Evolutionary conservation across 2,113 vertebrate genomes (phyloP).

Genomic region (Mustela lutreola): DNA sequence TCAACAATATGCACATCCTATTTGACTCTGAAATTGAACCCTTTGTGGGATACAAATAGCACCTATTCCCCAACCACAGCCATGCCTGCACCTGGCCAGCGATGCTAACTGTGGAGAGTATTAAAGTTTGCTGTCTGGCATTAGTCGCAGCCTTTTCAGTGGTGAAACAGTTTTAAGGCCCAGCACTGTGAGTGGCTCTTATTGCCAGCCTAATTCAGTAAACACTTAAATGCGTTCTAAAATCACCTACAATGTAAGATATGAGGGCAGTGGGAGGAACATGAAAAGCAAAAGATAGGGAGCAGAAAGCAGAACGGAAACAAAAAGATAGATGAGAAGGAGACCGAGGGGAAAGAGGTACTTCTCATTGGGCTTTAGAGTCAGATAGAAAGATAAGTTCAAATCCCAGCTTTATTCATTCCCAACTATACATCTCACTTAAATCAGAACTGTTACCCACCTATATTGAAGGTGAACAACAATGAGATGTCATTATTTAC

Average conservation of each 20-base stretch:
- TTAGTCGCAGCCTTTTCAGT: not conserved
- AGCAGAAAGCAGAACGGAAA: not conserved
- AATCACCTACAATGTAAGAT: not conserved
- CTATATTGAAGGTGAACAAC: not conserved
- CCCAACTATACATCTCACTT: not conserved
- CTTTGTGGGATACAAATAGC: not conserved
- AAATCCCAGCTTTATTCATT: not conserved
- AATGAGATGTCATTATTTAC: not conserved
- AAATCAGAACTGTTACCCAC: not conserved
- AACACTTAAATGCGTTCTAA: not conserved
- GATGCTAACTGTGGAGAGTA: fast-evolving
- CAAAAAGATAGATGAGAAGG: not conserved
- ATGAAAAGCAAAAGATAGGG: not conserved
- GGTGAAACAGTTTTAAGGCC: not conserved
- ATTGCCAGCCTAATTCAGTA: not conserved
- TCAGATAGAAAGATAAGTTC: not conserved
- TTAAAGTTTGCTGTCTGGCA: fast-evolving
- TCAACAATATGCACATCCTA: not conserved
- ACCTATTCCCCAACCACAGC: not conserved
- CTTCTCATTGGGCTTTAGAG: not conserved
- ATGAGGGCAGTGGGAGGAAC: not conserved
- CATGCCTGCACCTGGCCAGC: not conserved
- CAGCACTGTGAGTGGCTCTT: not conserved
- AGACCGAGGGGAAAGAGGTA: not conserved
- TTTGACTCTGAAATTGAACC: conserved; percentile 24